Evolutionary conservation across 1,140 invertebrate genomes (phyloP), one percentile per base, ranked within the genome.

Genomic region (Dendroctonus valens): DNA sequence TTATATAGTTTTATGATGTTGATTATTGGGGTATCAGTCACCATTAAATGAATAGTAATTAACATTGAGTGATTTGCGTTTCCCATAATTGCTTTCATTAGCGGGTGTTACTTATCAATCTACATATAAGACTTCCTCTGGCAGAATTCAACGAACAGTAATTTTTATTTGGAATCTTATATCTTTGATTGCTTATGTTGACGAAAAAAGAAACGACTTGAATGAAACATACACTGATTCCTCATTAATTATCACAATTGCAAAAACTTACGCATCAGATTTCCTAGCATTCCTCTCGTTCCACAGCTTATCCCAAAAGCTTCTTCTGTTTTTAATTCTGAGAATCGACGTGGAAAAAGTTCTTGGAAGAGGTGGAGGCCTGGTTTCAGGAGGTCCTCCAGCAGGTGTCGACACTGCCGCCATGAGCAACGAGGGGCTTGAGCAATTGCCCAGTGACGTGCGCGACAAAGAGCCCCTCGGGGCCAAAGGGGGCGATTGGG

Each of bases 301-400:
- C 83, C 87, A 91, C 76, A 91, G 88, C 71, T 91, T 90, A 71
- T 92, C 90, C 91, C 91, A 93, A 76, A 92, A 93, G 44, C 85
- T 86, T 68, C 83, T 87, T 69, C 84, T 82, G 41, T 57, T 48
- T 79, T 85, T 89, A 75, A 92, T 87, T 65, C 90, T 81, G 15
- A 93, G 81, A 38, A 89, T 89, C 65, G 89, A 90, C 52, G 90
- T 91, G 72, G 88, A 91, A 41, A 91, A 83, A 0, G 91, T 92
- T 52, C 90, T 81, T 2, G 90, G 89, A 37, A 91, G 81, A 67
- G 82, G 82, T 71, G 70, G 76, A 68, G 66, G 78, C 72, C 49
- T 74, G 74, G 61, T 79, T n/a, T 65, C 55, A 2, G 54, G 12
- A 7, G 7, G 5, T 40, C 46, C 64, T 50, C 46, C 61, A 14